phyloP scores from a whole-genome alignment of 1,140 invertebrate genomes.

The Drosophila ambigua region DNA sequence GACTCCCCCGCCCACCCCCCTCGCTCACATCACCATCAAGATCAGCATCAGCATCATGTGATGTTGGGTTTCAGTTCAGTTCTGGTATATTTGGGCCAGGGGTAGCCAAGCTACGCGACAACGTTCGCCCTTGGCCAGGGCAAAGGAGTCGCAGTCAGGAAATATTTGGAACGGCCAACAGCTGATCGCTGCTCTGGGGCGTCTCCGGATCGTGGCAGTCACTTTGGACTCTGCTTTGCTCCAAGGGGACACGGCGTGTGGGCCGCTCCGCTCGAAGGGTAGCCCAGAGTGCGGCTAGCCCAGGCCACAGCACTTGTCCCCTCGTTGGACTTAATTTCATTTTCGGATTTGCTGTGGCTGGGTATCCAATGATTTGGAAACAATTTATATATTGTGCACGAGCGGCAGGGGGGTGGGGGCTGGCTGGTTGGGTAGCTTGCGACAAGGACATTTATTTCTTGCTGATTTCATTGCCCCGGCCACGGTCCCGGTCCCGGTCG shows the following conservation, averaged over 20 bases:
- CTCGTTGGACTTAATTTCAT: constrained; percentile 72
- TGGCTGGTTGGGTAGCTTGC: constrained; percentile 35
- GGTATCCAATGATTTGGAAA: constrained; percentile 78
- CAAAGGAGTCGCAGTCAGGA: too few relatives aligned
- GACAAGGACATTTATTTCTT: constrained; percentile 77
- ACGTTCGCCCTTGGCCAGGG: not conserved
- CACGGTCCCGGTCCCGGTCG: too few relatives aligned
- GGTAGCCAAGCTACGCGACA: not conserved
- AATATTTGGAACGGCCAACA: too few relatives aligned
- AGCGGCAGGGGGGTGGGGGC: not conserved
- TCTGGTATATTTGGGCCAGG: too few relatives aligned
- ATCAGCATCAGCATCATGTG: constrained; percentile 75
- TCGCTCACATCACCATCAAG: constrained; percentile 53
- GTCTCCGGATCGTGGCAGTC: too few relatives aligned
- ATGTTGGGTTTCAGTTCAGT: constrained; percentile 46
- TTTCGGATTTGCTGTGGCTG: constrained; percentile 73
- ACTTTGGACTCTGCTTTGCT: too few relatives aligned
- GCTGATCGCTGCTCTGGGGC: not conserved
- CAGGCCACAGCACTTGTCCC: not conserved
- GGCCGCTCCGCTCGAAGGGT: constrained; percentile 1
- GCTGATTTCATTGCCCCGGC: constrained; percentile 78
- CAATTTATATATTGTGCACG: constrained; percentile 70
- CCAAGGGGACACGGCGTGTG: accelerated
- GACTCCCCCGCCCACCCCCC: constrained; percentile 5
- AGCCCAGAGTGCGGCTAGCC: constrained; percentile 15